Evolutionary conservation across 2,888 invertebrate genomes (phyloP), one percentile per base, ranked within the genome.

Genomic region (Rhogogaster chlorosoma): DNA sequence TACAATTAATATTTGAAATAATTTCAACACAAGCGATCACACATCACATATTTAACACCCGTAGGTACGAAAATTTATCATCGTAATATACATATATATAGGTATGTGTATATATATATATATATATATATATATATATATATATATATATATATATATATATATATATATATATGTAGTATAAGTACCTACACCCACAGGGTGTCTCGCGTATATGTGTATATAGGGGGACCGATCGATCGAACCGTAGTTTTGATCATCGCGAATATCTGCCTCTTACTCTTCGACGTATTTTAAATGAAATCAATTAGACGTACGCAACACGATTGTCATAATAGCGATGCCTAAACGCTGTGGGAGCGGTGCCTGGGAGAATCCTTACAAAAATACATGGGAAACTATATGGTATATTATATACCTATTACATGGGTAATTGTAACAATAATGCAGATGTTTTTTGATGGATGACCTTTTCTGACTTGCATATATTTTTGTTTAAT

Each of bases 221-320:
- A n/a, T n/a, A n/a, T n/a, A 75, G 75, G 75, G 75, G 75, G 75
- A 75, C 75, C 75, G 49, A 75, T 75, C 42, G 26, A 75, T 75
- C 75, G 75, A 75, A 75, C 45, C 75, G 26, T 29, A 29, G 75
- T 26, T 75, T 75, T 45, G 45, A 75, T 75, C 45, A 73, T 32
- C 71, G 36, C 22, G 71, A 73, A 67, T 53, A 53, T 10, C 6
- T 6, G 53, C 53, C 53, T 53, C 53, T 18, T 53, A 53, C n/a
- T n/a, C 7, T 49, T 49, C 7, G n/a, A n/a, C 53, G 53, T 53
- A 53, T 53, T 53, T 53, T 4, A n/a, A 53, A 53, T 53, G n/a
- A n/a, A 53, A 53, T 53, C 53, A 61, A 57, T 57, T 57, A 61
- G 12, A 61, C 26, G 61, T 26, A 49, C n/a, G 49, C 18, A 49